Base-by-base conservation (phyloP, 2,797 vertebrate species). In the Amblyraja radiata region DNA sequence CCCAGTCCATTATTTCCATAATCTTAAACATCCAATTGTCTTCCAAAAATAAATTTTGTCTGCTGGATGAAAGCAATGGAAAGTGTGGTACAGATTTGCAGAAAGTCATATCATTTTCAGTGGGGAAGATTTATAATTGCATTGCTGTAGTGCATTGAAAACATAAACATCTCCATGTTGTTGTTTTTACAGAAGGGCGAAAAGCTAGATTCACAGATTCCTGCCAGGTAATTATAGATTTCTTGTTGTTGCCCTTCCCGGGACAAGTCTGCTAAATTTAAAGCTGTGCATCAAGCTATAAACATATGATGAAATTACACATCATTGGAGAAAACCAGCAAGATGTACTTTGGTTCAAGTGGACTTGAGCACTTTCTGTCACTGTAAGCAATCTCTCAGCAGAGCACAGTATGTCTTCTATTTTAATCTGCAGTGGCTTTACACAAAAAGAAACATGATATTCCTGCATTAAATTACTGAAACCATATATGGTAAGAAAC, bases 391-490 rank as follows among this genome's bases (percentile, higher is more conserved):
- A 8, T 6, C 84, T 36, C n/a, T 36, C 63, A 23, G n/a, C 68
- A 63, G 84, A 36, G 18, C 7, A 68, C 36, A n/a, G n/a, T 32
- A 88, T 88, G n/a, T 68, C 84, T 68, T 84, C 84, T 88, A 88
- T 88, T 88, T 88, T 88, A 65, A 63, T 88, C 63, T 23, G 32
- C 63, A 88, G 61, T 21, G n/a, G 63, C n/a, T 68, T 18, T 7
- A 36, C 18, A 65, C 61, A 88, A 88, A 88, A 88, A 68, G 84
- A 88, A 88, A 88, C 84, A 68, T 88, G 84, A 88, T 88, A 88
- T 65, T 68, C n/a, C 84, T 36, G 84, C 63, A 36, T 88, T 88
- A 88, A 88, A 68, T 88, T 88, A 88, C 84, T 21, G 63, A 88
- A 88, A 68, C 84, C 63, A 88, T 68, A 68, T 68, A 88, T 88